Evolutionary conservation across 1,140 invertebrate species (phyloP), one percentile per base, ranked within the genome.

Genomic region (Drosophila biarmipes): DNA sequence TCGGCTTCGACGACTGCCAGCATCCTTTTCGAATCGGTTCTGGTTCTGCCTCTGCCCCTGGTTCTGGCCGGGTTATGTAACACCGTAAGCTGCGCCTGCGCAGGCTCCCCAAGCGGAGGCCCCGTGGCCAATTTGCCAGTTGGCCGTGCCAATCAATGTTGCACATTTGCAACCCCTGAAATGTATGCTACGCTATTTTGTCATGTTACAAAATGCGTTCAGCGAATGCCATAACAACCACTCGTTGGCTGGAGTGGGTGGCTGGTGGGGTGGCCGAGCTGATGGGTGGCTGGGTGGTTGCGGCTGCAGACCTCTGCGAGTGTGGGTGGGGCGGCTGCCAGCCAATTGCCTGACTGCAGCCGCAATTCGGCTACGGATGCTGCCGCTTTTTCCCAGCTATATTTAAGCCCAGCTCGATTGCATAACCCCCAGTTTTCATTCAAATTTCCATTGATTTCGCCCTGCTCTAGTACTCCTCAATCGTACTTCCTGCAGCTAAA

Each of bases 81-180:
- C 17, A 12, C n/a, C 24, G 14, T 86, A 53, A 52, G 84, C 75
- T 79, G 84, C 84, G 84, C 84, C 71, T 84, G 84, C 84, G 84
- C 81, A 73, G 71, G 73, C 63, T 46, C 45, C 58, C 15, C 51
- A 17, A 4, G 12, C 12, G 72, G 43, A 52, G 54, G 46, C 72
- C 78, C 82, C 42, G 55, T 86, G 48, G 67, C 61, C 54, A 89
- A 87, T 79, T 51, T 64, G 76, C 78, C 56, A 66, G 46, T 49
- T 49, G 24, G 58, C 38, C 54, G 77, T 85, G 80, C 80, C 80
- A 85, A 85, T 85, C 77, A 76, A 48, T 79, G 71, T 31, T 81
- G 81, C 81, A 87, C 73, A 73, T 69, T 80, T 86, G 79, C 84
- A 89, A 89, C 84, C 84, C 84, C 85, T 89, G 75, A 89, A 85